Evolutionary conservation across 2,888 invertebrate genomes (phyloP).

Genomic region (Macrosoma leucophasiata): DNA sequence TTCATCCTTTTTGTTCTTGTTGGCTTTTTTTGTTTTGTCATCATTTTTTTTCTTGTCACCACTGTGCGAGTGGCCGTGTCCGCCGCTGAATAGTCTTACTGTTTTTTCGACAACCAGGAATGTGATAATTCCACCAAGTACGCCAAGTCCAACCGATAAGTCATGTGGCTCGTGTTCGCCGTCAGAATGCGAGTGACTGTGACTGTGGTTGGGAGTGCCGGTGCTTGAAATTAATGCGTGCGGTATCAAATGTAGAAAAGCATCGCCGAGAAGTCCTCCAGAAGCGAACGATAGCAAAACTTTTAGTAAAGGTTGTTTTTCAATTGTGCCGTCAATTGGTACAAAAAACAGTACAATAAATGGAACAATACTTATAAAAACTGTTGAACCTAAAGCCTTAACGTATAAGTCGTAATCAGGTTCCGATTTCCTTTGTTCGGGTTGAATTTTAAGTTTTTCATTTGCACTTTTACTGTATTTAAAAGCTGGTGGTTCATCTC

Average conservation of each 20-base stretch:
- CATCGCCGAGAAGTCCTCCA: slow-evolving; percentile 97
- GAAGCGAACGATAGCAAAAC: slow-evolving; percentile 95
- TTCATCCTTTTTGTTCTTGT: slow-evolving; percentile 57
- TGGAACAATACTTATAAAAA: slow-evolving; percentile 96
- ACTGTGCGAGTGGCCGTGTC: slow-evolving; percentile 84
- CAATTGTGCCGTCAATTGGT: slow-evolving; percentile 90
- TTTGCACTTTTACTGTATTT: slow-evolving; percentile 87
- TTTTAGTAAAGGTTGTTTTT: slow-evolving; percentile 91
- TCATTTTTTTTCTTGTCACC: slow-evolving; percentile 58
- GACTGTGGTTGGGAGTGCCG: slow-evolving; percentile 65
- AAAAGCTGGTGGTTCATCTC: slow-evolving; percentile 81
- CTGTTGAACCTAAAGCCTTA: slow-evolving; percentile 91
- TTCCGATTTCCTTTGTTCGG: slow-evolving; percentile 37
- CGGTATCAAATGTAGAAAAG: slow-evolving; percentile 98
- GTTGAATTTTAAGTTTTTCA: slow-evolving; percentile 67
- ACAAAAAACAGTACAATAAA: slow-evolving; percentile 95
- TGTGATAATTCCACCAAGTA: slow-evolving; percentile 93
- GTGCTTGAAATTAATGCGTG: slow-evolving; percentile 83
- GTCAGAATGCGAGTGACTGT: slow-evolving; percentile 70
- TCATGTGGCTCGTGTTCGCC: slow-evolving; percentile 79
- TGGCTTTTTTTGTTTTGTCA: slow-evolving; percentile 53
- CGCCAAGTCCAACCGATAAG: slow-evolving; percentile 95
- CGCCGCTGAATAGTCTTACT: slow-evolving; percentile 90
- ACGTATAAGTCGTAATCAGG: slow-evolving; percentile 78
- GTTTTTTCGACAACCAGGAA: slow-evolving; percentile 96